phyloP scores from a whole-genome alignment of 1,140 invertebrate genomes.

The Drosophila asahinai region DNA sequence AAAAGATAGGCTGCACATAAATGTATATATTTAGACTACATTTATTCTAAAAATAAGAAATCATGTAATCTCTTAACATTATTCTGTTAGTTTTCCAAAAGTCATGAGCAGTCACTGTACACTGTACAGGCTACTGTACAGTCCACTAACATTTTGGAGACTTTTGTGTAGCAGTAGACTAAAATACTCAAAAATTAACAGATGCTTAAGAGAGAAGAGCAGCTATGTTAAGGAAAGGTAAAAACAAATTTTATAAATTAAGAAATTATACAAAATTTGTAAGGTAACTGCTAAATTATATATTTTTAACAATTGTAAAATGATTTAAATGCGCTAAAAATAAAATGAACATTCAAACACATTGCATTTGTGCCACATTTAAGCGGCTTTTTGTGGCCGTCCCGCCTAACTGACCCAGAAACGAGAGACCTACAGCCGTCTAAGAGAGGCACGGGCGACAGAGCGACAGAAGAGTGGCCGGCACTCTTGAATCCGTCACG shows the following conservation, averaged over 20 bases:
- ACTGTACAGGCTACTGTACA: background rate
- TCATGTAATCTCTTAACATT: background rate
- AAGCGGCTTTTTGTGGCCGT: constrained; percentile 3
- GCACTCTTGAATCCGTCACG: constrained; percentile 43
- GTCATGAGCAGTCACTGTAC: background rate
- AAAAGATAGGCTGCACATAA: fast-evolving
- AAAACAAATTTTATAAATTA: background rate
- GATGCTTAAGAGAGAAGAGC: background rate
- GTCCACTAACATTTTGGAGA: constrained; percentile 34
- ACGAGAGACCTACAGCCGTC: constrained; percentile 9
- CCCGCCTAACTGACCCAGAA: constrained; percentile 62
- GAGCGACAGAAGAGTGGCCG: constrained; percentile 67
- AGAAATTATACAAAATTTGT: too few relatives aligned
- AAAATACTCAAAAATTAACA: background rate
- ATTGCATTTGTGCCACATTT: background rate
- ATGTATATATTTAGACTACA: too few relatives aligned
- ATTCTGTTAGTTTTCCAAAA: background rate
- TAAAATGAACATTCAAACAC: background rate
- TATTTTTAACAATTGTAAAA: background rate
- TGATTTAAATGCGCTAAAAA: background rate
- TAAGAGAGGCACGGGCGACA: constrained; percentile 58
- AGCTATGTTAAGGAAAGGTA: background rate
- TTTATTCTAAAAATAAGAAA: background rate
- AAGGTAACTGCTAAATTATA: background rate
- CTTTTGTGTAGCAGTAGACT: background rate